These are phyloP conservation scores for Amaurobius ferox DNA, from an alignment of 2,888 invertebrate species.

Conservation along the genomic window DNA sequence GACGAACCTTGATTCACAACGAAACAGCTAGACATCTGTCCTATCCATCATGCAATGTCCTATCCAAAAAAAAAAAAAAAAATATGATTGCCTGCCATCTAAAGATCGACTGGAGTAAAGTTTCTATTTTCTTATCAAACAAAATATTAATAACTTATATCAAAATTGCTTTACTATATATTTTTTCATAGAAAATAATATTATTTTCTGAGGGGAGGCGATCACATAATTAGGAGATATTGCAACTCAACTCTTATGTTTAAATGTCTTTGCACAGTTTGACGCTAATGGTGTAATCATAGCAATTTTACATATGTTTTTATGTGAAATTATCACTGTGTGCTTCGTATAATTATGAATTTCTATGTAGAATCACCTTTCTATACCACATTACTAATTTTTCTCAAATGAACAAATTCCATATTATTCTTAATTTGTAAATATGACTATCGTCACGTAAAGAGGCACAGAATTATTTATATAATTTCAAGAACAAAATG, in stretches of 20 bases:
- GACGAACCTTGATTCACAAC: too few relatives aligned
- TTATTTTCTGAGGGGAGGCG: background rate
- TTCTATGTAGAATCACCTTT: background rate
- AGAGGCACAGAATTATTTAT: background rate
- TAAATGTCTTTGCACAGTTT: slow-evolving; percentile 34
- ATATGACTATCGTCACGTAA: background rate
- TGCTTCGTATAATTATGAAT: background rate
- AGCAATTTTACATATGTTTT: slow-evolving; percentile 19
- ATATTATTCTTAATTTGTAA: background rate
- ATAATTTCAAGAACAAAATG: slow-evolving; percentile 33
- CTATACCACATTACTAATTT: background rate
- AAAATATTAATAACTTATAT: too few relatives aligned
- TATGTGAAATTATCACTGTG: background rate
- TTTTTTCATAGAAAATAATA: background rate
- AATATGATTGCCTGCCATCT: background rate
- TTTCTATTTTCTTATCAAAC: too few relatives aligned
- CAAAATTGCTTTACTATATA: too few relatives aligned
- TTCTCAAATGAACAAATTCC: background rate
- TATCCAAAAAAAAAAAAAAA: too few relatives aligned
- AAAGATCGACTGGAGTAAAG: too few relatives aligned
- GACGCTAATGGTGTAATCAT: slow-evolving; percentile 51
- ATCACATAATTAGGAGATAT: background rate
- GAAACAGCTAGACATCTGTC: slow-evolving; percentile 61
- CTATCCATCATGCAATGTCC: too few relatives aligned
- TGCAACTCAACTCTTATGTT: slow-evolving; percentile 33